A percentile compares a stretch with the other conserved stretches of the same genome.
These are phyloP conservation scores for Theretra japonica DNA, from an alignment of 2,888 invertebrate genomes.

Conservation along the genomic window DNA sequence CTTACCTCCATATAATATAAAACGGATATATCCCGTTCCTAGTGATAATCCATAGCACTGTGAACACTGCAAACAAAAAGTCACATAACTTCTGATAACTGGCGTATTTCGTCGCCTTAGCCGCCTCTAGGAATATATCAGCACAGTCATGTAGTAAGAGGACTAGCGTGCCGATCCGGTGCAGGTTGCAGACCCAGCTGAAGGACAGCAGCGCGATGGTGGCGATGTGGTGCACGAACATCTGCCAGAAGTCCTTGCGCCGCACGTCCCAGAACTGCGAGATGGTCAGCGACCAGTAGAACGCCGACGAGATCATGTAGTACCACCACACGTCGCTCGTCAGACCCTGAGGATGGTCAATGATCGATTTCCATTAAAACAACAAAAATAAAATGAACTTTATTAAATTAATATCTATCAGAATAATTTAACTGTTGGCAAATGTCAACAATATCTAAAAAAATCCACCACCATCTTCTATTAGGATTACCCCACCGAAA, in stretches of 20 bases:
- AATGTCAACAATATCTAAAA: no score
- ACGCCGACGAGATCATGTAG: conserved; percentile 97
- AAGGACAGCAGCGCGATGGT: conserved; percentile 95
- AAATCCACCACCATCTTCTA: no score
- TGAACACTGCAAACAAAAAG: conserved; percentile 94
- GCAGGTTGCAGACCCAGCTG: conserved; percentile 97
- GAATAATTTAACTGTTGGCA: no score
- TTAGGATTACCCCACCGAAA: no score
- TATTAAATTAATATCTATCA: no score
- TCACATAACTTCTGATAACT: conserved; percentile 95
- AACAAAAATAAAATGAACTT: no score
- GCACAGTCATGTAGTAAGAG: conserved; percentile 94
- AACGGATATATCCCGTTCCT: conserved; percentile 95
- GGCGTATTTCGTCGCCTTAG: conserved; percentile 97
- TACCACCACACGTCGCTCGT: conserved; percentile 96
- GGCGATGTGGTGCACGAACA: conserved; percentile 98
- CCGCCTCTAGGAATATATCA: conserved; percentile 95
- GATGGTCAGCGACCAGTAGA: conserved; percentile 97
- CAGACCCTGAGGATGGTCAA: conserved; percentile 86
- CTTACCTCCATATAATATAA: conserved; percentile 92
- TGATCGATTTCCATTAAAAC: neutral
- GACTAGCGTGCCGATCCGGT: conserved; percentile 95
- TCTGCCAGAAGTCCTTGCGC: conserved; percentile 98
- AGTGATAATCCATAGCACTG: conserved; percentile 95
- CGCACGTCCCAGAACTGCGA: conserved; percentile 97